phyloP scores from a whole-genome alignment of 2,797 vertebrate species.

The Myotis pilosus region DNA sequence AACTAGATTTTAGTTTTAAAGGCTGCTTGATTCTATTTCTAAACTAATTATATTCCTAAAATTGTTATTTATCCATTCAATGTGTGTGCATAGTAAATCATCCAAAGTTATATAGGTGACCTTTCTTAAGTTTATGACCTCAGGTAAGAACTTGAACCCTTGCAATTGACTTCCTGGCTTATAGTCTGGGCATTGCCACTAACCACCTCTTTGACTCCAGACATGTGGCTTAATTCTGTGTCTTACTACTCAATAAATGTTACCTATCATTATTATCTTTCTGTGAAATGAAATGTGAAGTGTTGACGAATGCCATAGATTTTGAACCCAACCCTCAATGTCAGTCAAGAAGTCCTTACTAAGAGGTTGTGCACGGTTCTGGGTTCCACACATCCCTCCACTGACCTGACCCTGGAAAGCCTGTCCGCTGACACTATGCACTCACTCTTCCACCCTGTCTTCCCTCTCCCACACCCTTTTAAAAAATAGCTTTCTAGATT shows the following conservation, averaged over 20 bases:
- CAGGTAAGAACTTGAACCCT: background rate
- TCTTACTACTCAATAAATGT: background rate
- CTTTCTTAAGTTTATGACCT: background rate
- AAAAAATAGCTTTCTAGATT: background rate
- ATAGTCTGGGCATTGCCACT: background rate
- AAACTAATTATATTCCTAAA: background rate
- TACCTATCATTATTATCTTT: background rate
- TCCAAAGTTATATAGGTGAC: background rate
- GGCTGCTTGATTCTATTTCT: background rate
- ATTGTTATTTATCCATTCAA: background rate
- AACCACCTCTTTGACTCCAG: background rate
- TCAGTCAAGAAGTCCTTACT: background rate
- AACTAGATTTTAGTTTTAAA: conserved; percentile 5
- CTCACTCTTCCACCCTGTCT: background rate
- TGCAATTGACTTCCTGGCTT: background rate
- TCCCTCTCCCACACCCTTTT: background rate
- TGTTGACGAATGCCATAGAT: rapidly evolving
- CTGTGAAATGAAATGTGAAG: background rate
- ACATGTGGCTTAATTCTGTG: background rate
- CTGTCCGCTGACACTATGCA: background rate
- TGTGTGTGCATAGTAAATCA: background rate
- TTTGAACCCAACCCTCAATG: background rate
- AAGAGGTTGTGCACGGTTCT: too few relatives aligned
- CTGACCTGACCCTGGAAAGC: background rate
- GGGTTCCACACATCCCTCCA: background rate